Conservation (phyloP, 2,888 invertebrate species). For the Mesochorus sp. region DNA sequence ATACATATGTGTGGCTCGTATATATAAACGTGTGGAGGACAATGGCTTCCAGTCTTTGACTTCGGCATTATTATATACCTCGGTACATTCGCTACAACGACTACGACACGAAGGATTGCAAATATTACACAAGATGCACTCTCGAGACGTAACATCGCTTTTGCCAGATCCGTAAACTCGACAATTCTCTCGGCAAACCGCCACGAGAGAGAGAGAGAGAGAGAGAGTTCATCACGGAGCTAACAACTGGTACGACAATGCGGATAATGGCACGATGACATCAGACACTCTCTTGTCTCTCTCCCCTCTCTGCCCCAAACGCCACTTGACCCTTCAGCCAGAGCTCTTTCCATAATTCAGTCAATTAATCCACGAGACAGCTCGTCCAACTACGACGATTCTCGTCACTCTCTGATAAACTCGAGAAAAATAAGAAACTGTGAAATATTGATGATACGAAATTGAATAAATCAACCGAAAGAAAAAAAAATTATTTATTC, state of each 20-base stretch:
- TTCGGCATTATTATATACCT: constrained; percentile 27
- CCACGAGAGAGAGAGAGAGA: constrained; percentile 3
- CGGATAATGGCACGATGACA: constrained; percentile 71
- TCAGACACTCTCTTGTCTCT: constrained; percentile 62
- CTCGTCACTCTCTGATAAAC: constrained; percentile 16
- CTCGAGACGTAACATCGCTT: constrained; percentile 56
- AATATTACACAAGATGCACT: constrained; percentile 60
- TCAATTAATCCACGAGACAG: constrained; percentile 67
- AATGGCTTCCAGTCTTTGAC: constrained; percentile 72
- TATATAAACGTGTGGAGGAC: constrained; percentile 47
- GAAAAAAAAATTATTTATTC: background rate
- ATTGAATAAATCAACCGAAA: constrained; percentile 2
- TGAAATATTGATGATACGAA: constrained; percentile 10
- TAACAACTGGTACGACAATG: constrained; percentile 53
- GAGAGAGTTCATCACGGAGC: constrained; percentile 35
- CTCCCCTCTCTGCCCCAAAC: constrained; percentile 6
- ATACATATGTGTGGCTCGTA: background rate
- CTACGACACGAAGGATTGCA: constrained; percentile 33
- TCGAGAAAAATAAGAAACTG: constrained; percentile 9
- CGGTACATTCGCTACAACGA: constrained; percentile 63
- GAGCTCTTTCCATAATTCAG: constrained; percentile 74
- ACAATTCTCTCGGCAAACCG: constrained; percentile 48
- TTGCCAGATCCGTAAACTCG: constrained; percentile 53
- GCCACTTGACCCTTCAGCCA: constrained; percentile 71
- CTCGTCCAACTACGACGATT: constrained; percentile 7